Conservation (phyloP, 1,140 invertebrate genomes). For the Drosophila baimaii region DNA sequence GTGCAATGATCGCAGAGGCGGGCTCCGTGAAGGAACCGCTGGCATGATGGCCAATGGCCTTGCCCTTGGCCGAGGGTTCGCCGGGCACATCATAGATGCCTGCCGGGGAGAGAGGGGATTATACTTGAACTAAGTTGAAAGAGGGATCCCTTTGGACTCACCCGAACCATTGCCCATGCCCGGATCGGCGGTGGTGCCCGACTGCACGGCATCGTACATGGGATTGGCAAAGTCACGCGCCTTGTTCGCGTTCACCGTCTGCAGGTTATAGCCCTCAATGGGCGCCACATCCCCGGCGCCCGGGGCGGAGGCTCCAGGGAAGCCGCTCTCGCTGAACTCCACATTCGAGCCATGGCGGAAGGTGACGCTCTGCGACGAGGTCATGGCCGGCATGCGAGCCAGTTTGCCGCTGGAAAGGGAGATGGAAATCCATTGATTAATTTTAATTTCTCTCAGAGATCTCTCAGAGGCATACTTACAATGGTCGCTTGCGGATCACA, state of each 20-base stretch:
- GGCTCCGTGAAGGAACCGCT: conserved; percentile 85
- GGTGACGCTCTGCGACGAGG: conserved; percentile 96
- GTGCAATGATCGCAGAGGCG: conserved; percentile 90
- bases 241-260: conserved; percentile 90
- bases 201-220: conserved; percentile 94
- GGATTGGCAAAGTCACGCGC: conserved; percentile 97
- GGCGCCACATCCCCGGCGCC: conserved; percentile 71
- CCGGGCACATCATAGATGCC: conserved; percentile 92
- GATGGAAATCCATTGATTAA: background rate
- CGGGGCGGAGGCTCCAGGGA: conserved; percentile 83
- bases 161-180: conserved; percentile 87
- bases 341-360: conserved; percentile 97
- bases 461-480: conserved; percentile 87
- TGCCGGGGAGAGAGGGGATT: conserved; percentile 60
- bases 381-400: conserved; percentile 89
- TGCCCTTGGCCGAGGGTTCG: conserved; percentile 87
- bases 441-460: background rate
- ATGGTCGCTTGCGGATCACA: conserved; percentile 92
- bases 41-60: conserved; percentile 78
- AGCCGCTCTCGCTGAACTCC: conserved; percentile 91
- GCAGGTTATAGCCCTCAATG: conserved; percentile 85
- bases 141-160: too few relatives aligned
- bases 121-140: too few relatives aligned
- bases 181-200: conserved; percentile 84
- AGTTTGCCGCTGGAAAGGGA: conserved; percentile 89